Base-by-base conservation (phyloP, 2,113 vertebrate species). In the Microcebus murinus region DNA sequence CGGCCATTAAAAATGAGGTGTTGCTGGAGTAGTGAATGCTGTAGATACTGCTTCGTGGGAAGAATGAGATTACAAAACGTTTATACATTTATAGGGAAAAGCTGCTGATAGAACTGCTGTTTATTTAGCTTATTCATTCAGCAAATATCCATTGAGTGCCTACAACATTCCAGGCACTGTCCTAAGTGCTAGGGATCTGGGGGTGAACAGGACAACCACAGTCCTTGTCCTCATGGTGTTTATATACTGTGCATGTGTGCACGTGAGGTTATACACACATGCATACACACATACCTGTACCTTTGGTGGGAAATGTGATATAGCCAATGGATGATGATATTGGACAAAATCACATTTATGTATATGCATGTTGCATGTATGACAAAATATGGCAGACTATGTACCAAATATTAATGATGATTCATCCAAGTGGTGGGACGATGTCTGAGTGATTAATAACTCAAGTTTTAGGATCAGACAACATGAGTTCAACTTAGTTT, bases 121-220 rank as follows among this genome's bases (percentile, higher is more conserved):
- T 91, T 57, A n/a, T 59, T 92, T 50, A 95, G 39, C 27, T 79
- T n/a, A 39, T 82, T 85, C 29, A 89, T 45, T 95, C 48, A 73
- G 84, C 79, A 95, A 29, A 84, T 77, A 88, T 27, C 71, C 48
- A 42, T 21, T 45, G 79, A 85, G 63, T 23, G 39, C 29, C 29
- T 79, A 34, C 50, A 81, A 23, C 29, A 70, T 23, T 76, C 27
- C 3, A 39, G 52, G 48, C 29, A 39, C 50, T 55, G 6, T 85
- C 71, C 52, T 71, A 88, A 57, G 50, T 79, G 70, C 70, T 48
- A 48, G 83, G 27, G 13, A 65, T 80, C 36, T 12, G 14, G 27
- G 25, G 21, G 45, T 45, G 23, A 73, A 45, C 7, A 29, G 87
- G 29, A 52, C 4, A 42, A 45, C 34, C 31, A 67, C 4, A 11